Evolutionary conservation across 1,140 invertebrate species (phyloP), one percentile per base, ranked within the genome.

Genomic region (Diorhabda sublineata): DNA sequence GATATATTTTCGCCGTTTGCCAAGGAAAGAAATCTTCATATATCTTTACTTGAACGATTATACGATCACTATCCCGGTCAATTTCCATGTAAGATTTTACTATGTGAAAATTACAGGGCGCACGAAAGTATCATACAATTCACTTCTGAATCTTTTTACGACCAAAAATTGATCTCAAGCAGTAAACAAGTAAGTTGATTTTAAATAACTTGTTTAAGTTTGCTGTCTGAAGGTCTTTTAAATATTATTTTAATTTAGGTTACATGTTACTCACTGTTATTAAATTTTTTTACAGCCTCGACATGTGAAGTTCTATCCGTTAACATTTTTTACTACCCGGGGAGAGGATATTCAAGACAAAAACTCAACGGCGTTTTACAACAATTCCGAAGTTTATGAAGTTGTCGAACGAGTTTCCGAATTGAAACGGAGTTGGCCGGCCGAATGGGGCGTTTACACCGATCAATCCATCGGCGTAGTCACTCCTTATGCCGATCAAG

Each of bases 61-160:
- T 92, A 94, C 76, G 90, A 92, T 68, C 84, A 89, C 56, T 95
- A 95, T 78, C 90, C 92, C 1, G 81, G 84, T 2, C 84, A 85
- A 56, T 91, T 90, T 78, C 88, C 91, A 0, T 94, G 91, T 79
- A 92, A 92, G 80, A 91, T 95, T 56, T 85, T 94, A 70, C 82
- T 96, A 0, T 91, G 90, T 76, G 92, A 94, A 80, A 96, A 95
- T 76, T 96, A 96, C 77, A 84, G 94, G 56, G 92, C 93, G 0
- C 93, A 95, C 80, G 85, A 89, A 64, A 91, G 91, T 44, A 95
- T 96, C 44, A 90, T 95, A 44, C 83, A 86, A 71, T 91, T 92
- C 75, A 93, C 92, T 2, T 94, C 92, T 0, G 89, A 92, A 72
- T 82, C 92, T 0, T 93, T 95, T 78, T 96, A 96, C 79, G 90